Evolutionary conservation across 2,888 invertebrate genomes (phyloP).

Genomic region (Busseola fusca): DNA sequence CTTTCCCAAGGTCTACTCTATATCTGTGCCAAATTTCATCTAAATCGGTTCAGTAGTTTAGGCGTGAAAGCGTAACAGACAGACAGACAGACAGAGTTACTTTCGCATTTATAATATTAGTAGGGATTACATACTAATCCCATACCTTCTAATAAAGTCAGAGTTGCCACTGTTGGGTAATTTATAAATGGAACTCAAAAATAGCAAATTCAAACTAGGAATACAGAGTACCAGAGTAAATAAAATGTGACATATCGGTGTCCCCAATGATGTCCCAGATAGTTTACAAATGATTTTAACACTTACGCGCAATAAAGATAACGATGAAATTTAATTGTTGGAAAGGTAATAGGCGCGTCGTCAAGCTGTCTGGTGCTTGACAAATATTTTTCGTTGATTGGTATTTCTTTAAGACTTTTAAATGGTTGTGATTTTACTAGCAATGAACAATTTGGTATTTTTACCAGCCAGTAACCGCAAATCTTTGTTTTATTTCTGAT

Average conservation of each 20-base stretch:
- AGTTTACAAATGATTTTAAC: constrained; percentile 49
- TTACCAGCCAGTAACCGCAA: background rate
- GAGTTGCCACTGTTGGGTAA: background rate
- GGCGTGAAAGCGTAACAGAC: too few relatives aligned
- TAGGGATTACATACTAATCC: background rate
- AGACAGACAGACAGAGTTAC: too few relatives aligned
- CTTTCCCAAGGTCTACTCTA: too few relatives aligned
- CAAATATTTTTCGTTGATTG: constrained; percentile 35
- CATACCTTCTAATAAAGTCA: background rate
- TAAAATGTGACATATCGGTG: constrained; percentile 40
- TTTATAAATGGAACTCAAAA: constrained; percentile 27
- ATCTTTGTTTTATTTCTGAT: background rate
- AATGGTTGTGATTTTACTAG: background rate
- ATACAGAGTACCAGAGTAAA: constrained; percentile 29
- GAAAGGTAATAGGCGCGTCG: constrained; percentile 63
- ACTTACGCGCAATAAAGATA: constrained; percentile 53
- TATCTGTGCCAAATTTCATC: too few relatives aligned
- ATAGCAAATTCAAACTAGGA: constrained; percentile 37
- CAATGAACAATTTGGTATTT: background rate
- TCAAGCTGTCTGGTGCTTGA: constrained; percentile 73
- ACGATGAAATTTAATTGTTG: constrained; percentile 45
- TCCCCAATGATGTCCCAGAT: constrained; percentile 51
- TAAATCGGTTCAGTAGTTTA: too few relatives aligned
- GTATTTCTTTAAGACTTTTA: constrained; percentile 12
- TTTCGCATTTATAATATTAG: too few relatives aligned